Evolutionary conservation across 2,797 vertebrate genomes (phyloP).

Genomic region (Trichosurus vulpecula): DNA sequence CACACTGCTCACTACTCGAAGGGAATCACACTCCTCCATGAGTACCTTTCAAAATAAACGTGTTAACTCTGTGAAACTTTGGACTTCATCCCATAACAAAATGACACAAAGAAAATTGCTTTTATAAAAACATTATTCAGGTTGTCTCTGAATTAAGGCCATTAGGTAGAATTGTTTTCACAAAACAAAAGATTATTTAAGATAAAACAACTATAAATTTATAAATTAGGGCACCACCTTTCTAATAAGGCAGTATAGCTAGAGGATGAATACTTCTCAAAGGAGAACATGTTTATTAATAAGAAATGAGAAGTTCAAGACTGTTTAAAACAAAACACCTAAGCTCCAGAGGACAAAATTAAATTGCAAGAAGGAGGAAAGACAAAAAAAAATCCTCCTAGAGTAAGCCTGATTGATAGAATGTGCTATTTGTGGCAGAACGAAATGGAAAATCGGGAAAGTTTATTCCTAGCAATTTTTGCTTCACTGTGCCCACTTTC

Average conservation of each 20-base stretch:
- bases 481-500: constrained; percentile 80
- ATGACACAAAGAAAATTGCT: constrained; percentile 27
- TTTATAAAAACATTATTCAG: constrained; percentile 8
- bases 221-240: constrained; percentile 56
- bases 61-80: constrained; percentile 29
- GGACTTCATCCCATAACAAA: constrained; percentile 47
- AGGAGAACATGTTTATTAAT: constrained; percentile 72
- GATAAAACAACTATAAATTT: constrained; percentile 57
- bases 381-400: constrained; percentile 73
- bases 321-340: constrained; percentile 66
- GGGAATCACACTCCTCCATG: neutral
- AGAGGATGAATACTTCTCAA: constrained; percentile 39
- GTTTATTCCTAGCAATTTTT: constrained; percentile 84
- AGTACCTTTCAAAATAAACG: constrained; percentile 40
- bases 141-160: constrained; percentile 33
- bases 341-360: constrained; percentile 79
- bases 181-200: constrained; percentile 59
- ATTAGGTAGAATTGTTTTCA: neutral
- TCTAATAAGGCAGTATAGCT: constrained; percentile 48
- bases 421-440: constrained; percentile 80
- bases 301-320: constrained; percentile 43
- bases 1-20: neutral
- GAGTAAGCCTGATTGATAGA: constrained; percentile 84
- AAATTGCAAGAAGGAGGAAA: constrained; percentile 76
- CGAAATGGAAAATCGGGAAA: constrained; percentile 80